These are phyloP conservation scores for Drosophila subpulchrella DNA, from an alignment of 1,140 invertebrate species.

Conservation along the genomic window DNA sequence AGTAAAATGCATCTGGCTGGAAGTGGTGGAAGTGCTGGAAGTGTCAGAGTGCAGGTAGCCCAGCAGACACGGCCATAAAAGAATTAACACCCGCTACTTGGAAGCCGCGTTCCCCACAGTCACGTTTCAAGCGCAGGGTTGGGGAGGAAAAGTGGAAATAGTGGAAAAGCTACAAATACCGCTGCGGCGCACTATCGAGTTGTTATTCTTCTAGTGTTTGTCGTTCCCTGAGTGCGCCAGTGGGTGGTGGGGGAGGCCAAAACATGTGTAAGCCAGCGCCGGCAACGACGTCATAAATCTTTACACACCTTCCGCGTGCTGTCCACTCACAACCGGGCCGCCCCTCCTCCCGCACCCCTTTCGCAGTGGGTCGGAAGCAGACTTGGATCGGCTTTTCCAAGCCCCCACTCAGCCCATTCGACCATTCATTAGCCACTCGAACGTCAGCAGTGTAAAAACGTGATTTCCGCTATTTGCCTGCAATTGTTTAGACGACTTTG, in stretches of 20 bases:
- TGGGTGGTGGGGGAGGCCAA: conserved; percentile 1
- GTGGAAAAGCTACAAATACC: conserved; percentile 32
- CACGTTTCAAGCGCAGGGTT: conserved; percentile 50
- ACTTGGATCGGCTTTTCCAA: conserved; percentile 26
- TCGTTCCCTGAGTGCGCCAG: conserved; percentile 4
- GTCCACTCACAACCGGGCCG: conserved; percentile 22
- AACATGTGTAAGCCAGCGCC: conserved; percentile 67
- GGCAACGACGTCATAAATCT: conserved; percentile 73
- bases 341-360: conserved; percentile 23
- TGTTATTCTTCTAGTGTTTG: conserved; percentile 42
- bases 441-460: conserved; percentile 70
- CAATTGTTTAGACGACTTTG: conserved; percentile 54
- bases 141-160: not conserved
- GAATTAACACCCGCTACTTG: conserved; percentile 65
- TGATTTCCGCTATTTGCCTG: conserved; percentile 72
- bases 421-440: conserved; percentile 48
- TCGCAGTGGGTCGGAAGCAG: conserved; percentile 54
- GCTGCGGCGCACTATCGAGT: conserved; percentile 34
- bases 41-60: conserved; percentile 24
- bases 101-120: conserved; percentile 52
- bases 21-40: not conserved
- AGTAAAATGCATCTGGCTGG: conserved; percentile 35
- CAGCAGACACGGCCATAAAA: conserved; percentile 42
- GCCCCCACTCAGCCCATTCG: not conserved
- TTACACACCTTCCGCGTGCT: conserved; percentile 49